These are phyloP conservation scores for Babylonia areolata DNA, from an alignment of 1,140 invertebrate species.

Conservation along the genomic window DNA sequence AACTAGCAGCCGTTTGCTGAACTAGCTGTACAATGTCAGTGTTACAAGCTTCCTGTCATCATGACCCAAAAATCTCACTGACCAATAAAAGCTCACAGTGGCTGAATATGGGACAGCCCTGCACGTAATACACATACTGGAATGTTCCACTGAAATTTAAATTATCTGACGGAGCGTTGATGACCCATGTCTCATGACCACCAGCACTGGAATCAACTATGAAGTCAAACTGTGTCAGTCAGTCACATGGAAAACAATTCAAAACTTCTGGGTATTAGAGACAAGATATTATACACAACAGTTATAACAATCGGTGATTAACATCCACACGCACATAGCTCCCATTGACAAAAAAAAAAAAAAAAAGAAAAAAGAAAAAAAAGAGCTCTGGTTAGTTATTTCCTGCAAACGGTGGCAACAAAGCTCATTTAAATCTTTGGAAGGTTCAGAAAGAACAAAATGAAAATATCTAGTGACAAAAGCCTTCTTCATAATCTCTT, in stretches of 20 bases:
- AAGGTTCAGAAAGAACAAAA: no score
- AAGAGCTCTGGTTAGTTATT: no score
- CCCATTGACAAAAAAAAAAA: no score
- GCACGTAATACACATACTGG: neutral
- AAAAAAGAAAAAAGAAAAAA: no score
- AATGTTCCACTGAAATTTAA: neutral
- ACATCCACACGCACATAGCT: no score
- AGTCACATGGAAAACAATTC: neutral
- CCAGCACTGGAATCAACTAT: neutral
- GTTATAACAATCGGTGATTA: no score
- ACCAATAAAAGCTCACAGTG: neutral
- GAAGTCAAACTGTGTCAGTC: neutral
- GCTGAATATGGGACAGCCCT: neutral
- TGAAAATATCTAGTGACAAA: no score
- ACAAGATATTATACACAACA: no score
- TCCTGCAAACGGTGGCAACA: no score
- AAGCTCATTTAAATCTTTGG: no score
- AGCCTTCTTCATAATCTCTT: no score
- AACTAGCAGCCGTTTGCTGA: neutral
- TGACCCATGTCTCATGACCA: neutral
- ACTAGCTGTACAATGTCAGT: neutral
- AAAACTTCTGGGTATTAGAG: no score
- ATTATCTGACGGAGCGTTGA: neutral
- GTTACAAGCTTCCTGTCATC: neutral
- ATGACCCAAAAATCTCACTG: neutral